Conservation (phyloP, 2,888 invertebrate species). For the Noctua janthina region DNA sequence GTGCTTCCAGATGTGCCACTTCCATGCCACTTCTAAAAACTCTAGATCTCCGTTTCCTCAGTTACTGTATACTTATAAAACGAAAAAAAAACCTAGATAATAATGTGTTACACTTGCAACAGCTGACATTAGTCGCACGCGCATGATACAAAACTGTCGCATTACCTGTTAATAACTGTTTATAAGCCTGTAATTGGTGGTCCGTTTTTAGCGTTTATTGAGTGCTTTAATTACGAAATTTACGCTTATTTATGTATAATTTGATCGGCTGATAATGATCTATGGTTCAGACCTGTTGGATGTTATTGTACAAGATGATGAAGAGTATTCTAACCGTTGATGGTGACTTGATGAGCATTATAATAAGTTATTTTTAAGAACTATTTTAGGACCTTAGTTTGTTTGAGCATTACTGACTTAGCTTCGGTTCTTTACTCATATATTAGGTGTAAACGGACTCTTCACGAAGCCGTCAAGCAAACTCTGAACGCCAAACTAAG, state of each 20-base stretch:
- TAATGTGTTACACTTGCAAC: slow-evolving; percentile 28
- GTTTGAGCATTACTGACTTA: too few relatives aligned
- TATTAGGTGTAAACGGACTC: too few relatives aligned
- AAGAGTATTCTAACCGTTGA: background rate
- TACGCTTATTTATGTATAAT: background rate
- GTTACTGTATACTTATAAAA: slow-evolving; percentile 1
- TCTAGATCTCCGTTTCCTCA: slow-evolving; percentile 20
- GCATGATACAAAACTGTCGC: slow-evolving; percentile 45
- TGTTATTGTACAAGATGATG: background rate
- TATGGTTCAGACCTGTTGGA: background rate
- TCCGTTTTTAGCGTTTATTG: slow-evolving; percentile 13
- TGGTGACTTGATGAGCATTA: background rate
- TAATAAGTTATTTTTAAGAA: too few relatives aligned
- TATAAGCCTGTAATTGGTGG: slow-evolving; percentile 36
- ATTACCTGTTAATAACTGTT: slow-evolving; percentile 31
- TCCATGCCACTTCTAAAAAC: background rate
- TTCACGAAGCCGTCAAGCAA: too few relatives aligned
- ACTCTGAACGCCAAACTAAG: too few relatives aligned
- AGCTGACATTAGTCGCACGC: slow-evolving; percentile 51
- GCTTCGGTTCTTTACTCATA: too few relatives aligned
- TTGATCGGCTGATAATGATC: background rate
- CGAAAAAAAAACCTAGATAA: slow-evolving; percentile 25
- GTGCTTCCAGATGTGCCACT: too few relatives aligned
- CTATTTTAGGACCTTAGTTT: too few relatives aligned
- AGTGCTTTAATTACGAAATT: slow-evolving; percentile 31